A percentile compares a stretch with the other conserved stretches of the same genome.
phyloP scores from a whole-genome alignment of 2,113 vertebrate species.

The Paramormyrops kingsleyae region DNA sequence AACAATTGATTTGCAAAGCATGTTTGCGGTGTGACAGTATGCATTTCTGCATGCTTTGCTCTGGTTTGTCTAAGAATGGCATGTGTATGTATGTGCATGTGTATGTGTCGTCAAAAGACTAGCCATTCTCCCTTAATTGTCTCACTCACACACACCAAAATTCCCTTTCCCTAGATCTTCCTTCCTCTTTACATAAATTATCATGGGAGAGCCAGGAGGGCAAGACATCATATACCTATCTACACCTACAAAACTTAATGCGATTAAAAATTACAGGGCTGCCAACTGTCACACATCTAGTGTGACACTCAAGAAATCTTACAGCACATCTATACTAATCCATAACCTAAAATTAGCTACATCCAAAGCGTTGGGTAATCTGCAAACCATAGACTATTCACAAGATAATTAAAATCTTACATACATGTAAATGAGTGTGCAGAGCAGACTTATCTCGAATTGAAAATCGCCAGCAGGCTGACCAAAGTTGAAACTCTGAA shows the following conservation, averaged over 20 bases:
- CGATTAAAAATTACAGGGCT: not conserved
- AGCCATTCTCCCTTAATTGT: not conserved
- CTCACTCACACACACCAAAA: not conserved
- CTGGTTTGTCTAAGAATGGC: not conserved
- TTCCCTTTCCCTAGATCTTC: not conserved
- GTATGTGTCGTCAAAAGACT: not conserved
- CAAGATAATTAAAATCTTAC: not conserved
- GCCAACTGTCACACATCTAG: not conserved
- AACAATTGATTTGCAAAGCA: not conserved
- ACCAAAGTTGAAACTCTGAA: not conserved
- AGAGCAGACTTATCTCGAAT: not conserved
- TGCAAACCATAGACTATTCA: not conserved
- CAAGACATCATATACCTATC: not conserved
- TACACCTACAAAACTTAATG: not conserved
- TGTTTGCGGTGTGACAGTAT: not conserved
- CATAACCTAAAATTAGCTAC: not conserved
- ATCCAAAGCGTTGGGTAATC: not conserved
- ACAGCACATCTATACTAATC: not conserved
- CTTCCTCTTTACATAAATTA: not conserved
- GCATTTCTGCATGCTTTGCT: not conserved
- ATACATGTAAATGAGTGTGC: too few species aligned
- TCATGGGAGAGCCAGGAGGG: not conserved
- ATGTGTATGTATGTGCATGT: not conserved
- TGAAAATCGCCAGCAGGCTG: not conserved
- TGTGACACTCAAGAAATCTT: not conserved